These are phyloP conservation scores for Dynastes tityus DNA, from an alignment of 2,888 invertebrate species.

Conservation along the genomic window DNA sequence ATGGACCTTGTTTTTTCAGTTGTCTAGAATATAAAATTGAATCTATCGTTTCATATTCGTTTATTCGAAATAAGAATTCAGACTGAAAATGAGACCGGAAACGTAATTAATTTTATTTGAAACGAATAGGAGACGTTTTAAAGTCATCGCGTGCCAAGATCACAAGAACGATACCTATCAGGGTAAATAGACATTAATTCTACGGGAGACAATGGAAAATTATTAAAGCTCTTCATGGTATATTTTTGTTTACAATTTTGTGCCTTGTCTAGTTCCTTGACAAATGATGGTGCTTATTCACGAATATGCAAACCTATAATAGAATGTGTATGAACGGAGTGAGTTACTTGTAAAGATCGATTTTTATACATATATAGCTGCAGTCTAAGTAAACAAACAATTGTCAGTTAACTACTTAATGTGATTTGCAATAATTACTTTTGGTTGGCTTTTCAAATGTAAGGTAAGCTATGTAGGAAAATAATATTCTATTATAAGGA, in stretches of 20 bases:
- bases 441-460: no score
- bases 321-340: background rate
- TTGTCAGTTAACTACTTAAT: no score
- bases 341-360: no score
- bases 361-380: no score
- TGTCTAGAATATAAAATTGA: constrained; percentile 1
- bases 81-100: constrained; percentile 24
- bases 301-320: constrained; percentile 8
- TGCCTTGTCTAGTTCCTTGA: constrained; percentile 30
- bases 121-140: constrained; percentile 27
- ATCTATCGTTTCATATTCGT: background rate
- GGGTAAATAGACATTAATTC: constrained; percentile 41
- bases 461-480: no score
- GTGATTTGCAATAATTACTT: no score
- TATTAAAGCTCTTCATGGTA: constrained; percentile 40
- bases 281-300: constrained; percentile 28
- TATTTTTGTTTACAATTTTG: constrained; percentile 33
- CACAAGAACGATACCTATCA: constrained; percentile 23
- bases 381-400: no score
- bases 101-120: constrained; percentile 33
- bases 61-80: background rate
- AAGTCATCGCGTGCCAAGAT: constrained; percentile 38
- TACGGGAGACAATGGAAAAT: constrained; percentile 41
- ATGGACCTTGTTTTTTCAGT: no score
- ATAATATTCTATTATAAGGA: no score